Percentiles rank a stretch among this genome's conserved stretches.
These are phyloP conservation scores for Podocnemis expansa DNA, from an alignment of 2,113 vertebrate species.

Conservation along the genomic window DNA sequence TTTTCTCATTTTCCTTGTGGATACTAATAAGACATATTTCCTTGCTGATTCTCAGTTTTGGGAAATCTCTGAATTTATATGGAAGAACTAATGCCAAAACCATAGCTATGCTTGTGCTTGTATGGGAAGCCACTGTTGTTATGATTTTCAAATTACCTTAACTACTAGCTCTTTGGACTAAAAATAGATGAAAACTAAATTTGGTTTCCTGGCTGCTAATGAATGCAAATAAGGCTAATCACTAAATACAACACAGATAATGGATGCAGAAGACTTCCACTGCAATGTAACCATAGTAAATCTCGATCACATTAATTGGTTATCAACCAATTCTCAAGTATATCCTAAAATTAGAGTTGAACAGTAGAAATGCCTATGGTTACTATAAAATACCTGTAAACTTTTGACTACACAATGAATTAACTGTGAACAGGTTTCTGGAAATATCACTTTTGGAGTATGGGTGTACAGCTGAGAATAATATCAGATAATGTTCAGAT, in stretches of 20 bases:
- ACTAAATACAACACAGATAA: background rate
- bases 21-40: background rate
- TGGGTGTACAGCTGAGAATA: background rate
- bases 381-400: background rate
- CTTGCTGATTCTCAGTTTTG: conserved; percentile 9
- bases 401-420: background rate
- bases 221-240: background rate
- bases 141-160: conserved; percentile 30
- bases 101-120: background rate
- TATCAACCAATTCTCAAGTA: background rate
- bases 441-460: background rate
- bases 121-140: conserved; percentile 12
- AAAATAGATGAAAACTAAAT: conserved; percentile 17
- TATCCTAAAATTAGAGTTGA: background rate
- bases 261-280: conserved; percentile 1
- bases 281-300: background rate
- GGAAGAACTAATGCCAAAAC: background rate
- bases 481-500: background rate
- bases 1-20: background rate
- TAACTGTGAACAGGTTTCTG: background rate
- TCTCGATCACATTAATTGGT: background rate
- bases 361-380: background rate
- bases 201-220: conserved; percentile 11
- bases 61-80: background rate
- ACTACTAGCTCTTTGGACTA: conserved; percentile 1